Conservation (phyloP, 2,888 invertebrate species). For the Synanthedon andrenaeformis region DNA sequence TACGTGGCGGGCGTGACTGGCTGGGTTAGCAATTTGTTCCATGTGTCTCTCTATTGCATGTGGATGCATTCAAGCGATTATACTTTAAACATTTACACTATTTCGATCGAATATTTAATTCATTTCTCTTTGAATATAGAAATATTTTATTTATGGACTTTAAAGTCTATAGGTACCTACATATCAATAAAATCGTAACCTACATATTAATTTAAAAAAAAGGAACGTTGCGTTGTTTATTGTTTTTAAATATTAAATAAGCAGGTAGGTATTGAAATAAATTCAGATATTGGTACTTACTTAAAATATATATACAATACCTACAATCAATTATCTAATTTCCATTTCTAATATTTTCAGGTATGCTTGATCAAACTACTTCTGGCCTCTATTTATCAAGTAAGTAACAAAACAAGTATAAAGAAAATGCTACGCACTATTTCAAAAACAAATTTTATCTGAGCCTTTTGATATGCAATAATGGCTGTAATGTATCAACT, state of each 20-base stretch:
- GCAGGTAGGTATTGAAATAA: neutral
- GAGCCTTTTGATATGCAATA: conserved; percentile 63
- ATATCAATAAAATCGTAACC: no score
- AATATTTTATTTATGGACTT: no score
- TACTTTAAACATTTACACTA: no score
- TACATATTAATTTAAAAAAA: no score
- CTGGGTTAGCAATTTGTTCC: conserved; percentile 41
- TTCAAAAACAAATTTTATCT: conserved; percentile 46
- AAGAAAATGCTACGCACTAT: conserved; percentile 28
- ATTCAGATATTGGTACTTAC: neutral
- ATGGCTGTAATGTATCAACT: conserved; percentile 64
- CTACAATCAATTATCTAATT: neutral
- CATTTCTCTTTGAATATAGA: no score
- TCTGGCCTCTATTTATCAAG: neutral
- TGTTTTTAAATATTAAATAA: no score
- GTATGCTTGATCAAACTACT: neutral
- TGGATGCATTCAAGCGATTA: conserved; percentile 6
- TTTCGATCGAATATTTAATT: neutral
- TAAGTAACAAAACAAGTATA: conserved; percentile 6
- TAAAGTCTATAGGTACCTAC: no score
- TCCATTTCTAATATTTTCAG: neutral
- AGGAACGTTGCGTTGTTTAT: no score
- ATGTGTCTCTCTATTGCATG: conserved; percentile 26
- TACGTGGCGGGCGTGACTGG: conserved; percentile 25
- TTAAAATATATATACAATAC: neutral